A percentile compares a stretch with the other conserved stretches of the same genome.
phyloP scores from a whole-genome alignment of 2,113 vertebrate genomes.

The Pachycephala philippinensis region DNA sequence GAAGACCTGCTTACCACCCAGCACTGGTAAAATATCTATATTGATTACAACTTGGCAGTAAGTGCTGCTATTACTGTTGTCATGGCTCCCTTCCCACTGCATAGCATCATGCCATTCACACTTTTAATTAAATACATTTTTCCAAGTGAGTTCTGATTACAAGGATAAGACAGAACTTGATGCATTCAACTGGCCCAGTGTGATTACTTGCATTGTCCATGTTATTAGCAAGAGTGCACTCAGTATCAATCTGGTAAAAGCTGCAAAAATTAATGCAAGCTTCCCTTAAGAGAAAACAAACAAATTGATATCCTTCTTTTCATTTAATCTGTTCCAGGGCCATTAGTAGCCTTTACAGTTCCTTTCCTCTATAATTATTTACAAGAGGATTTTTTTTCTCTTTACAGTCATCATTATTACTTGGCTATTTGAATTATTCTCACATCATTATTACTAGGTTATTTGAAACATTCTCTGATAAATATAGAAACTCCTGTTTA shows the following conservation, averaged over 20 bases:
- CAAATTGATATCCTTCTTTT: background rate
- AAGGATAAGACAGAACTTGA: background rate
- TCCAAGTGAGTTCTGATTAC: background rate
- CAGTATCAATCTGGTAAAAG: background rate
- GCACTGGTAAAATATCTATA: background rate
- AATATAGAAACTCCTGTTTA: background rate
- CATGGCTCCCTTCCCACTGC: background rate
- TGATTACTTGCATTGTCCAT: background rate
- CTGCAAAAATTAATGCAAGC: background rate
- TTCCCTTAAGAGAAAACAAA: background rate
- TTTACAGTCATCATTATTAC: background rate
- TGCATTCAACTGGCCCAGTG: background rate
- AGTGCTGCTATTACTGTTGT: background rate
- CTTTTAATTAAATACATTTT: constrained; percentile 4
- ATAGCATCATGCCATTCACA: background rate
- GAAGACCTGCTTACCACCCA: background rate
- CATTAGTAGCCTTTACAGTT: background rate
- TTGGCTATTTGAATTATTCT: background rate
- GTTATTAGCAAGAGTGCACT: background rate
- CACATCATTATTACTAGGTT: background rate
- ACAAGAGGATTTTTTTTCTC: background rate
- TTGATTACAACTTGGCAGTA: background rate
- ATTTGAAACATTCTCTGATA: background rate
- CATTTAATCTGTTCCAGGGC: background rate
- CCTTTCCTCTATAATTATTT: background rate